Base-by-base conservation (phyloP, 1,140 invertebrate species). In the Notospermus geniculatus region DNA sequence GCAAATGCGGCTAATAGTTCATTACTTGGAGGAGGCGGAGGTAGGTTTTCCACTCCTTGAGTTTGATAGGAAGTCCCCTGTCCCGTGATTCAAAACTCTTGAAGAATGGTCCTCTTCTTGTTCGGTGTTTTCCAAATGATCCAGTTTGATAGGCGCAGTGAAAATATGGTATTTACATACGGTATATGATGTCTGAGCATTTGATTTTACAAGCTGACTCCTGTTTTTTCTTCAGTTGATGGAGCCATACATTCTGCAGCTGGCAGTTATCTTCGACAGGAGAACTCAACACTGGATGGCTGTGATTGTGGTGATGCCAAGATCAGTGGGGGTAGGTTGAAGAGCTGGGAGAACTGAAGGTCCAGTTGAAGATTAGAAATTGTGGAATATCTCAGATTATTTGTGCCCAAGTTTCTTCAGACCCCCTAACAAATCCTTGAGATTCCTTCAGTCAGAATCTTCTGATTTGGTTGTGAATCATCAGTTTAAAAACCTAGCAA, bases 1-100 rank as follows among this genome's bases (percentile, higher is more conserved):
- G 91, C 93, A 0, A 97, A 96, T 86, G 93, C 93, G 54, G 93
- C 93, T 1, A 96, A 97, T 81, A 86, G 84, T 5, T 78, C 77
- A 15, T 81, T 97, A 29, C 75, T 86, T 22, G 91, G 90, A 43
- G 92, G 93, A 29, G 91, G 91, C 32, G 93, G 93, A 83, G 83
- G 82, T 82, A 61, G 27, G 57, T 15, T 11, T 41, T 5, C 45
- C 29, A 60, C 27, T 29, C 58, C 17, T 55, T 57, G 9, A 19
- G 36, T 54, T 13, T 54, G 19, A 25, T 9, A 19, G 4, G 17
- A 7, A 19, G 27, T 56, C 5, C 29, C n/a, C n/a, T n/a, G n/a
- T n/a, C n/a, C n/a, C n/a, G n/a, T n/a, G n/a, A n/a, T n/a, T n/a
- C n/a, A 15, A 15, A 15, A 43, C 15, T n/a, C n/a, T 15, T 43